phyloP scores from a whole-genome alignment of 2,888 invertebrate species.

The Chaetogeoica ovagalla region DNA sequence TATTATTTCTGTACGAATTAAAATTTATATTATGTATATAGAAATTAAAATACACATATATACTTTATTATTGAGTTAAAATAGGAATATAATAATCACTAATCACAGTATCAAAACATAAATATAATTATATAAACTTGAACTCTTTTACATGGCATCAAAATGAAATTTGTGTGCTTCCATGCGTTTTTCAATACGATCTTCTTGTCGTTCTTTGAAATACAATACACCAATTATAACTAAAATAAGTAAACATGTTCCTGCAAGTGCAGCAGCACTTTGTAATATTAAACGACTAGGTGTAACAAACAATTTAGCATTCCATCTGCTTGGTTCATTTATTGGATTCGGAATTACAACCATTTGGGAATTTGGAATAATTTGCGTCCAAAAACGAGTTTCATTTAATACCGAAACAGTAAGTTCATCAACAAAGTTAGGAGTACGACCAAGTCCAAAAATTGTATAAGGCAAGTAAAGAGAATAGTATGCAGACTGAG shows the following conservation, averaged over 20 bases:
- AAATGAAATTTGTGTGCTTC: constrained; percentile 84
- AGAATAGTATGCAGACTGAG: constrained; percentile 89
- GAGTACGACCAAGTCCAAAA: constrained; percentile 96
- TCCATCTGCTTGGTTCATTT: constrained; percentile 78
- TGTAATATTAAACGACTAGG: constrained; percentile 91
- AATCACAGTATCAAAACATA: constrained; percentile 43
- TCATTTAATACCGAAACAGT: constrained; percentile 68
- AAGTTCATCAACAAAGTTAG: constrained; percentile 93
- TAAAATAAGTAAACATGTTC: constrained; percentile 81
- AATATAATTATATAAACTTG: constrained; percentile 17
- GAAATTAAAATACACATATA: not conserved
- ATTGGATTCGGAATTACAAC: constrained; percentile 89
- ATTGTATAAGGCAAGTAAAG: constrained; percentile 93
- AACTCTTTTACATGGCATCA: constrained; percentile 73
- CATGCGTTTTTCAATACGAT: constrained; percentile 75
- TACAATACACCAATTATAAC: constrained; percentile 84
- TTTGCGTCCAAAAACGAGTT: constrained; percentile 81
- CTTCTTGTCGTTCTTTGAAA: constrained; percentile 85
- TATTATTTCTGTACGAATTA: constrained; percentile 6
- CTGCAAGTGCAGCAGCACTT: constrained; percentile 85
- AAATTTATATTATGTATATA: not conserved
- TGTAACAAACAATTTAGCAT: constrained; percentile 88
- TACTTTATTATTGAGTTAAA: constrained; percentile 12
- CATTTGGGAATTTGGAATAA: constrained; percentile 97
- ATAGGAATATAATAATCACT: constrained; percentile 34